Percentiles rank a stretch among this genome's conserved stretches.
phyloP scores from a whole-genome alignment of 2,888 invertebrate species.

The Trypoxylon attenuatum region DNA sequence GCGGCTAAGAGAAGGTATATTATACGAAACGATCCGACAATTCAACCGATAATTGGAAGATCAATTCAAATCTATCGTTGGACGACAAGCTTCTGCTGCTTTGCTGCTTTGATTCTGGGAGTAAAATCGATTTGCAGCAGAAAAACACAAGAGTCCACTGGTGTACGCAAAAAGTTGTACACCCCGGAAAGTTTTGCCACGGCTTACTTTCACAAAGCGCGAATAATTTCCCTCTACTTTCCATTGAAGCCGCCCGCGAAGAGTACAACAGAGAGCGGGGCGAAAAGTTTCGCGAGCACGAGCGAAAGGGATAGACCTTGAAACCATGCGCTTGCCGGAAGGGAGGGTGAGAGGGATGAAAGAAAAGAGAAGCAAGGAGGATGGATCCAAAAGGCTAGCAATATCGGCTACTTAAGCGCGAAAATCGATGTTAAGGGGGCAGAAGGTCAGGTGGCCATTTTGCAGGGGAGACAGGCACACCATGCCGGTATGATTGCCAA shows the following conservation, averaged over 20 bases:
- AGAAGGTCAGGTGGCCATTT: slow-evolving; percentile 65
- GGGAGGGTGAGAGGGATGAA: background rate
- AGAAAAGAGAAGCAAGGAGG: background rate
- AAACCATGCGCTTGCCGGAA: background rate
- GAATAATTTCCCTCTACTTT: too few relatives aligned
- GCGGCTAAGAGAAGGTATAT: background rate
- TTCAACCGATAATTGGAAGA: too few relatives aligned
- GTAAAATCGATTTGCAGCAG: too few relatives aligned
- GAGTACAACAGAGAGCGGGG: background rate
- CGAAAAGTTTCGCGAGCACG: background rate
- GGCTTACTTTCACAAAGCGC: too few relatives aligned
- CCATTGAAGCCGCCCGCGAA: too few relatives aligned
- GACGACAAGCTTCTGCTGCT: too few relatives aligned
- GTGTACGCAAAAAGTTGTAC: too few relatives aligned
- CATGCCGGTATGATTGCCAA: slow-evolving; percentile 63
- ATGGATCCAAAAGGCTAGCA: too few relatives aligned
- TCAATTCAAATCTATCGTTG: too few relatives aligned
- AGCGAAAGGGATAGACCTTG: background rate
- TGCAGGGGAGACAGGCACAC: slow-evolving; percentile 62
- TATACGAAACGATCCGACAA: background rate
- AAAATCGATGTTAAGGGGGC: slow-evolving; percentile 32
- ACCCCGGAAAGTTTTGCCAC: too few relatives aligned
- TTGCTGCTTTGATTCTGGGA: too few relatives aligned
- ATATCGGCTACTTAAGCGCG: background rate
- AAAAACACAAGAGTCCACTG: too few relatives aligned